Base-by-base conservation (phyloP, 2,797 vertebrate genomes). In the Peromyscus attwateri region DNA sequence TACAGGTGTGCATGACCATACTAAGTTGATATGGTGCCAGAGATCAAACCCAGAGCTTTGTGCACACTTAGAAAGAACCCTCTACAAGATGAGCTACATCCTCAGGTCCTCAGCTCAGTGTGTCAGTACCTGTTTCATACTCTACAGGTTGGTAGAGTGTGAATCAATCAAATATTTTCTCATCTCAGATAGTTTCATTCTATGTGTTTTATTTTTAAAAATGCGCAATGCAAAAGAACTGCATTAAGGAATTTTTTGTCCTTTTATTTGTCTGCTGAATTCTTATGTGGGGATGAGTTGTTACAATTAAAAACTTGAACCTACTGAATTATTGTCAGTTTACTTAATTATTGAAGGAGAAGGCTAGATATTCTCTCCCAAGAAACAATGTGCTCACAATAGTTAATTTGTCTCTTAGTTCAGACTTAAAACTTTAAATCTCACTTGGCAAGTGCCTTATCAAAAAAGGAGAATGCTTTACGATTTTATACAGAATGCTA, bases 351-450 rank as follows among this genome's bases (percentile, higher is more conserved):
- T 46, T 91, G 25, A 85, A 92, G 1, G 23, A 55, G 79, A 13
- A 14, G 57, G 0, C 62, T 80, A 76, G 34, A 88, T 80, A 4
- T 52, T n/a, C 7, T 95, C 55, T 12, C 10, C 8, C 10, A 96
- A 87, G 23, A 83, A 77, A 91, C 37, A 34, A 80, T 62, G 80
- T 90, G 31, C 92, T 92, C 76, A 84, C 10, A 90, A 68, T 68
- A 76, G 73, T 49, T 34, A 46, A 85, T 89, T 89, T 3, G 79
- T 87, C n/a, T 37, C 21, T 85, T 77, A 19, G 13, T 70, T 92
- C n/a, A 95, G 40, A 80, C 6, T 70, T 19, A 68, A 12, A 75
- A 83, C 34, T 95, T 96, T 34, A 66, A 43, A 37, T 87, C 2
- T 87, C 29, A 46, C 37, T 93, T 94, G 29, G 21, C 12, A 87